Base-by-base conservation (phyloP, 2,797 vertebrate genomes). In the Channa striata region DNA sequence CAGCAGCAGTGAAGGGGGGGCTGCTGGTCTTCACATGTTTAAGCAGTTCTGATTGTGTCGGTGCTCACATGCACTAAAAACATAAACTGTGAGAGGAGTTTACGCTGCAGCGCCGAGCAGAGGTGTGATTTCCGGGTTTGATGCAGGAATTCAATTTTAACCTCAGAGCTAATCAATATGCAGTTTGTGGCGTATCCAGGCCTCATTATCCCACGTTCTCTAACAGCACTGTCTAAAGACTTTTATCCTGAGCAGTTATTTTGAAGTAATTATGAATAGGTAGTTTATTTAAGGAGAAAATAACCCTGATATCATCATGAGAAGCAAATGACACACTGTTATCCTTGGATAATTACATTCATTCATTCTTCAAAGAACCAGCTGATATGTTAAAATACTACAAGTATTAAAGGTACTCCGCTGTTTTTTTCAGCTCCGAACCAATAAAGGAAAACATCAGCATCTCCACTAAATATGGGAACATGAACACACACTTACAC, bases 401-500 rank as follows among this genome's bases (percentile, higher is more conserved):
- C 47, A 36, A 33, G 19, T 56, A 50, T 73, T 58, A 65, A 51
- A 59, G 21, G 30, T 58, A 10, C 6, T n/a, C n/a, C 66, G 59
- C 69, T 80, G 53, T 50, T 62, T 81, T 57, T 51, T 56, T 54
- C 3, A 30, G 39, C 65, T 74, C 34, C 77, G 81, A 83, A 81
- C 21, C 25, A 82, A 89, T 84, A 68, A 83, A 78, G 66, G 74
- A 76, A 79, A 83, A 74, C 69, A 77, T 81, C 75, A 68, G 63
- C 63, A 58, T 80, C 61, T 75, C 39, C 8, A 37, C 77, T 47
- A 71, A 80, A 78, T 79, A 68, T 60, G 23, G 59, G 46, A 25
- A 77, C 54, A 71, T 10, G 4, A 64, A 51, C 69, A 54, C 68
- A 71, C 66, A 74, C 53, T 57, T 59, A 51, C 69, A 54, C 68